These are phyloP conservation scores for Drosophila serrata DNA, from an alignment of 1,140 invertebrate genomes.

Conservation along the genomic window DNA sequence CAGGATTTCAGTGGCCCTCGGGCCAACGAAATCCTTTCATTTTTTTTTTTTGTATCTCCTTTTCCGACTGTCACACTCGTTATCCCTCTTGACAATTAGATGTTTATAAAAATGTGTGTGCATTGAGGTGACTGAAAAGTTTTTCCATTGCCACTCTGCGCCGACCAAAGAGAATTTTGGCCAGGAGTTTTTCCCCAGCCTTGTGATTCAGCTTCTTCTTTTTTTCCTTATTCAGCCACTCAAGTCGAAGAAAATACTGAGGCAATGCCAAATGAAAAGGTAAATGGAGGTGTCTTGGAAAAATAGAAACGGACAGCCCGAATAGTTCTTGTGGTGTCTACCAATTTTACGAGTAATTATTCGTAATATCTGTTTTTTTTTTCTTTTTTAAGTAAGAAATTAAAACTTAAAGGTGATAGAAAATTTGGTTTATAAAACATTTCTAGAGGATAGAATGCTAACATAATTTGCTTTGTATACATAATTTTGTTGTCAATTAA, in stretches of 20 bases:
- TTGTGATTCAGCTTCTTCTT: neutral
- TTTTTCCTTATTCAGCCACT: conserved; percentile 9
- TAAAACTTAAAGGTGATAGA: neutral
- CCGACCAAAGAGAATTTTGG: conserved; percentile 33
- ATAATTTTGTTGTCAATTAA: no score
- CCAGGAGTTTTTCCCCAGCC: conserved; percentile 10
- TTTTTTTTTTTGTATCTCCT: conserved; percentile 22
- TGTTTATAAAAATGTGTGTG: conserved; percentile 75
- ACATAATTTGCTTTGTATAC: no score
- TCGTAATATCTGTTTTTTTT: no score
- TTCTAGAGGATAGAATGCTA: no score
- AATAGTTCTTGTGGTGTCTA: neutral
- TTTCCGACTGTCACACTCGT: conserved; percentile 40
- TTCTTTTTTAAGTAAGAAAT: neutral
- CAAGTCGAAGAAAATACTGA: conserved; percentile 19
- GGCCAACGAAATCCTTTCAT: conserved; percentile 47
- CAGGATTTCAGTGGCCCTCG: conserved; percentile 64
- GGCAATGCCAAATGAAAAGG: conserved; percentile 14
- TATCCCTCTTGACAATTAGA: conserved; percentile 69
- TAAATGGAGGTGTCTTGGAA: neutral
- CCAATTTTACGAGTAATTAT: neutral
- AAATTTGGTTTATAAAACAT: neutral
- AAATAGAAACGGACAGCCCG: conserved; percentile 4
- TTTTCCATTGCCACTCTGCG: conserved; percentile 59
- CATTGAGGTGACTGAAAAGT: conserved; percentile 65